phyloP scores from a whole-genome alignment of 2,888 invertebrate genomes.

The Oxytorus armatus region DNA sequence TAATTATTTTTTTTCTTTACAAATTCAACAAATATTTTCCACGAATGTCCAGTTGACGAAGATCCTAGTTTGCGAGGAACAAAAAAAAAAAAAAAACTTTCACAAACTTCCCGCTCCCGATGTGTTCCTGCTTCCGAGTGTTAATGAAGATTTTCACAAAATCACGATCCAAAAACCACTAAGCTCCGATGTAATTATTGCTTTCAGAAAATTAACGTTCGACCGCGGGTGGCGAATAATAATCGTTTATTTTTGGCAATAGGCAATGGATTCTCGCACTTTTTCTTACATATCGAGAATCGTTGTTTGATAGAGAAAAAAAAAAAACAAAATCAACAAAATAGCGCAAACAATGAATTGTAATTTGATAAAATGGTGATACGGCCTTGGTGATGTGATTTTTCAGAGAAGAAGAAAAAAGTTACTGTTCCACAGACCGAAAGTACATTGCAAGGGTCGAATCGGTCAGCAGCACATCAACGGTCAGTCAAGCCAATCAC shows the following conservation, averaged over 20 bases:
- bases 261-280: background rate
- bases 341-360: slow-evolving; percentile 74
- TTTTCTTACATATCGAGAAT: slow-evolving; percentile 8
- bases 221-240: slow-evolving; percentile 1
- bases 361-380: slow-evolving; percentile 36
- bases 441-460: slow-evolving; percentile 92
- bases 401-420: slow-evolving; percentile 90
- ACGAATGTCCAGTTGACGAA: background rate
- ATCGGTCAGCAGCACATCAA: slow-evolving; percentile 81
- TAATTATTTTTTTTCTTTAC: background rate
- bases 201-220: slow-evolving; percentile 48
- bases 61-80: no score
- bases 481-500: slow-evolving; percentile 79
- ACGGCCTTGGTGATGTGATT: slow-evolving; percentile 55
- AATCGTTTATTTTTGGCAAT: background rate
- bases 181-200: slow-evolving; percentile 34
- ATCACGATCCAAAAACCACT: background rate
- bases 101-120: background rate
- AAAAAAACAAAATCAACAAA: slow-evolving; percentile 84
- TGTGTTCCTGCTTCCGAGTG: no score
- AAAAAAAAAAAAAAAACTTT: background rate
- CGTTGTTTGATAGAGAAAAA: background rate
- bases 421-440: slow-evolving; percentile 94
- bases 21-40: background rate
- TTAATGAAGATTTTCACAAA: background rate